Base-by-base conservation (phyloP, 2,888 invertebrate genomes). In the Macrophya annulata region DNA sequence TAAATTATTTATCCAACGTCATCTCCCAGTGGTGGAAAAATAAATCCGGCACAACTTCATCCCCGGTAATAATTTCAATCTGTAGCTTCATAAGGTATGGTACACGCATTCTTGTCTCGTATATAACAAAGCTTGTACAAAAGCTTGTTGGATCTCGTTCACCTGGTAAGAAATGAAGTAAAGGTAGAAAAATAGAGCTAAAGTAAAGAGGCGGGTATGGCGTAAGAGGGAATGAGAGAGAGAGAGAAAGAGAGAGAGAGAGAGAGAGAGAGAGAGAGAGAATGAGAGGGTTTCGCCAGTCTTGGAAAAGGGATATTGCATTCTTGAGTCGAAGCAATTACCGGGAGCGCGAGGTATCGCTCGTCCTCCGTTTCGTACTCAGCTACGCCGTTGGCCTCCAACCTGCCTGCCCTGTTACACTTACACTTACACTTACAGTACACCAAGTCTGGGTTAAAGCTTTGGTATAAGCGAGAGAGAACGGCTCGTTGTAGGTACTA, bases 291-390 rank as follows among this genome's bases (percentile, higher is more conserved):
- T 37, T 68, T 37, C 68, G 68, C 51, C 40, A 62, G 59, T 81
- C 81, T 84, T 76, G 85, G 86, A 88, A 88, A 87, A 87, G 88
- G 89, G 89, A 91, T 90, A 90, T 91, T 91, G 89, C 90, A 90
- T 91, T 91, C 90, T 90, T 88, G 87, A 88, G 90, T 89, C 88
- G 89, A 90, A 90, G 90, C 90, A 91, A 91, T 91, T 91, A 91
- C 90, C 88, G 88, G 85, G 87, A 85, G 76, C 86, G 87, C 88
- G 86, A 68, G 86, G 86, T 89, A 88, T 87, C 87, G 87, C 55
- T 81, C 43, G 59, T 43, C 59, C 85, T 81, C 79, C 51, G 43
- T n/a, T 25, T 12, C 65, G 79, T 85, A 76, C 68, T 17, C 40
- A 62, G 62, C 81, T 62, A 51, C 79, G 25, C 48, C 40, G 40